Conservation (phyloP, 2,113 vertebrate genomes). For the Pseudorasbora parva region DNA sequence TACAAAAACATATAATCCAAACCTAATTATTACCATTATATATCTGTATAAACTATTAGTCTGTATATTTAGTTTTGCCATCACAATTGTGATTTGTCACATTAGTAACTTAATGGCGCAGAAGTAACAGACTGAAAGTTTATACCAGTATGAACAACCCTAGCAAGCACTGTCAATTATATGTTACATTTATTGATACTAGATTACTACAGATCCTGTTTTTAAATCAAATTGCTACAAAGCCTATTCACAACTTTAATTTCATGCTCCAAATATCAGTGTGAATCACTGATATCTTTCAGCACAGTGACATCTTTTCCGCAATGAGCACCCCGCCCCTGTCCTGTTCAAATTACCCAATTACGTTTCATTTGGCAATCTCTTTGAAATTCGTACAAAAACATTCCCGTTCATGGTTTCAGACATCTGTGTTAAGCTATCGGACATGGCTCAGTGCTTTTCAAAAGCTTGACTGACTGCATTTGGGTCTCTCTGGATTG, state of each 20-base stretch:
- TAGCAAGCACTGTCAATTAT: neutral
- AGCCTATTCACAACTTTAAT: neutral
- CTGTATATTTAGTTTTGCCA: neutral
- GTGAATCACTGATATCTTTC: neutral
- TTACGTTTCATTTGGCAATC: conserved; percentile 2
- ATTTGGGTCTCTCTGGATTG: conserved; percentile 27
- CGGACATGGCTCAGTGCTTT: neutral
- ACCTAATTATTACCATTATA: no score
- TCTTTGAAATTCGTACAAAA: neutral
- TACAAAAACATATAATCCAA: no score
- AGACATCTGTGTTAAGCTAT: conserved; percentile 21
- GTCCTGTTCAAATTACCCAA: conserved; percentile 1
- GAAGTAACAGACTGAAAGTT: neutral
- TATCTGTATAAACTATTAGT: no score
- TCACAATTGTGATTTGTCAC: neutral
- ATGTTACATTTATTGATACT: neutral
- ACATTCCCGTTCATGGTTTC: neutral
- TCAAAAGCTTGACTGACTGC: neutral
- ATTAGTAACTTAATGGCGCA: neutral
- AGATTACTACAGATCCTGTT: neutral
- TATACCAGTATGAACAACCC: neutral
- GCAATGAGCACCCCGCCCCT: neutral
- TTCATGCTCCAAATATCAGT: neutral
- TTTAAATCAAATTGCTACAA: conserved; percentile 7
- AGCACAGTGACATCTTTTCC: neutral